Conservation (phyloP, 2,113 vertebrate species). For the Cebus imitator region DNA sequence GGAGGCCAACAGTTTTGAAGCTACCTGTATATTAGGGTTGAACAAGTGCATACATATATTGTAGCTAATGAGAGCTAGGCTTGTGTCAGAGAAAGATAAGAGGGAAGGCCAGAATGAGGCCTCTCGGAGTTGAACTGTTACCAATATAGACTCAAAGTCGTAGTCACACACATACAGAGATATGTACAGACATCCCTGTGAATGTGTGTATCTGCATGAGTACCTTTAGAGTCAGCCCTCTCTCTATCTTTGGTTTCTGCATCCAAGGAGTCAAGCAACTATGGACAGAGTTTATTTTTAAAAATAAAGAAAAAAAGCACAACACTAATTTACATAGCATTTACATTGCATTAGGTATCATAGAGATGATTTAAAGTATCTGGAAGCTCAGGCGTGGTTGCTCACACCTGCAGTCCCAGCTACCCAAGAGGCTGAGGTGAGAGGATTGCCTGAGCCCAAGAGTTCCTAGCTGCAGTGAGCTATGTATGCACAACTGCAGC, state of each 20-base stretch:
- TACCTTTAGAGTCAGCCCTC: neutral
- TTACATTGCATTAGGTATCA: neutral
- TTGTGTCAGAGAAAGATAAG: neutral
- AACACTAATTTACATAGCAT: neutral
- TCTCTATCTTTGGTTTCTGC: neutral
- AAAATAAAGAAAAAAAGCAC: neutral
- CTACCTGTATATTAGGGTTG: neutral
- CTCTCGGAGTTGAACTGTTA: neutral
- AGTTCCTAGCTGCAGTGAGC: too few species aligned
- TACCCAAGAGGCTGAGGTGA: too few species aligned
- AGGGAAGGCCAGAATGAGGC: neutral
- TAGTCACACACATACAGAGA: neutral
- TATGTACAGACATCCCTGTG: neutral
- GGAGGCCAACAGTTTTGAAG: neutral
- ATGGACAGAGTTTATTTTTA: neutral
- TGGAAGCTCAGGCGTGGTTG: too few species aligned
- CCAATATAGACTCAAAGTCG: neutral
- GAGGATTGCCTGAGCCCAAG: too few species aligned
- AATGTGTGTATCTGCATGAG: neutral
- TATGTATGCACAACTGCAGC: too few species aligned
- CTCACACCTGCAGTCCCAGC: too few species aligned
- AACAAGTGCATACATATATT: neutral
- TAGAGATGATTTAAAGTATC: neutral
- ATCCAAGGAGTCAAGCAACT: neutral
- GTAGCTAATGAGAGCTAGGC: neutral